Base-by-base conservation (phyloP, 2,888 invertebrate genomes). In the Melikaiella ostensackeni region DNA sequence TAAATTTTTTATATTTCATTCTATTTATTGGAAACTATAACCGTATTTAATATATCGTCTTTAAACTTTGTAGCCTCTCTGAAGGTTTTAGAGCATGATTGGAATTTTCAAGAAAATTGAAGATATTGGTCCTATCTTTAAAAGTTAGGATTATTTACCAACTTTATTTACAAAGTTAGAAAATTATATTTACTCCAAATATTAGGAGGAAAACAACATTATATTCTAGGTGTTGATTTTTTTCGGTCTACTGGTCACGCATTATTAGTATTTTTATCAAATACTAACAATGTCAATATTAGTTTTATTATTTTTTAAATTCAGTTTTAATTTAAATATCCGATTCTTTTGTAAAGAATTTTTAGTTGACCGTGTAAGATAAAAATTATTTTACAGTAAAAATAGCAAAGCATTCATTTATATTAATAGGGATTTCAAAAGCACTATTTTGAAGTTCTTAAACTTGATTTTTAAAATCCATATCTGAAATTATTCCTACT, bases 171-270 rank as follows among this genome's bases (percentile, higher is more conserved):
- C n/a, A 50, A n/a, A 50, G 2, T 50, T 2, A 50, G n/a, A 42
- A n/a, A 50, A 50, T n/a, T n/a, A 50, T n/a, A 50, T 38, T 38
- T 50, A 50, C 50, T 50, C n/a, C n/a, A 50, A 50, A n/a, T 50
- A 50, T n/a, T 50, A n/a, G 8, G 8, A 50, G n/a, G 8, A 50
- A 50, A 50, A 11, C 38, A 38, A 38, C 11, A 35, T 9, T 35
- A 35, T 35, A 35, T 35, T 35, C 35, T 35, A 35, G 35, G 11
- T 35, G 2, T 35, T 35, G 11, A n/a, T n/a, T 35, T 35, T 35
- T 35, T 35, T 35, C 35, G 35, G 11, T 35, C 35, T 35, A 35
- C 35, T 35, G 35, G 35, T 35, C 38, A 38, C 38, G 13, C 38
- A 38, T 13, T 38, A 38, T 13, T 38, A 38, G 38, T 38, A 13